Percentiles rank a stretch among this genome's conserved stretches.
These are phyloP conservation scores for Orchesella cincta DNA, from an alignment of 1,140 invertebrate genomes.

Conservation along the genomic window DNA sequence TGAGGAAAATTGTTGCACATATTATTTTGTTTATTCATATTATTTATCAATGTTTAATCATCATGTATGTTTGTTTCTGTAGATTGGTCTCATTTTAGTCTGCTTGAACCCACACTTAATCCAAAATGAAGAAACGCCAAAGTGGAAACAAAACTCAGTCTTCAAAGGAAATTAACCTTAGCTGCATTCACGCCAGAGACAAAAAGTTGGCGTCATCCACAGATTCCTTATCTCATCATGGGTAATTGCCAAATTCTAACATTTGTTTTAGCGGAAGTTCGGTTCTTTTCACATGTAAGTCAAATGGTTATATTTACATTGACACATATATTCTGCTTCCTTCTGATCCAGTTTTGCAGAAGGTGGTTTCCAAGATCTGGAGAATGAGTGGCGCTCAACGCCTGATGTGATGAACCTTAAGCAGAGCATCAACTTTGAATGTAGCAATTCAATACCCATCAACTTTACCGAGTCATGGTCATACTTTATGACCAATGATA, in stretches of 20 bases:
- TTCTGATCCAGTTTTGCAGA: neutral
- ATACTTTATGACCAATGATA: constrained; percentile 49
- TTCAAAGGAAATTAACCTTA: constrained; percentile 15
- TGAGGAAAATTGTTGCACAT: no score
- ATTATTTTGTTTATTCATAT: no score
- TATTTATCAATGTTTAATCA: no score
- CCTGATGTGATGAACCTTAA: constrained; percentile 45
- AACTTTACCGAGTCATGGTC: constrained; percentile 51
- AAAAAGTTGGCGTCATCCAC: constrained; percentile 13
- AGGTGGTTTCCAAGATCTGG: constrained; percentile 24
- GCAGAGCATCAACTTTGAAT: constrained; percentile 50
- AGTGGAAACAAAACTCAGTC: neutral
- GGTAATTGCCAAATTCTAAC: neutral
- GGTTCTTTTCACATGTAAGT: no score
- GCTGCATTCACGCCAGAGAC: constrained; percentile 21
- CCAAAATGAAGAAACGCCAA: constrained; percentile 23
- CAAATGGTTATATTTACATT: neutral
- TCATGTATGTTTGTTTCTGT: neutral
- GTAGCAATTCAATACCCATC: constrained; percentile 50
- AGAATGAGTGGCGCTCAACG: constrained; percentile 43
- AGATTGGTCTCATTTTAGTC: neutral
- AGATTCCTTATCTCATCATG: neutral
- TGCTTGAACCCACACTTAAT: neutral
- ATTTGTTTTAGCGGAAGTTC: neutral
- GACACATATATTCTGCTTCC: neutral